These are phyloP conservation scores for Poeciliopsis paucimaculata DNA, from an alignment of 2,797 vertebrate species.

Conservation along the genomic window DNA sequence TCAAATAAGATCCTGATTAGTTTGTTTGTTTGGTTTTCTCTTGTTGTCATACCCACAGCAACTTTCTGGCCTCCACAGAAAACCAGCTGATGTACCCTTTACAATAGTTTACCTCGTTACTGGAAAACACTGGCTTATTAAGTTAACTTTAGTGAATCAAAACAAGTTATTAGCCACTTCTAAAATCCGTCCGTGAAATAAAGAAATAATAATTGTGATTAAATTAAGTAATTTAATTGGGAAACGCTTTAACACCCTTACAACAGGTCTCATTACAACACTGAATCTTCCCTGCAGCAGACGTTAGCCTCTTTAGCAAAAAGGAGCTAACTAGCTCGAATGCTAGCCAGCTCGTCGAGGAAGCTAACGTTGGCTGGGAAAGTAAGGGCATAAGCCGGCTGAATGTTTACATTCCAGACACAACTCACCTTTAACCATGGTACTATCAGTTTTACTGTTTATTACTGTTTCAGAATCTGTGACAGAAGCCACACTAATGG, in stretches of 20 bases:
- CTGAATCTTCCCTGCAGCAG: background rate
- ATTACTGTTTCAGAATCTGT: constrained; percentile 82
- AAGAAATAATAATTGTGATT: background rate
- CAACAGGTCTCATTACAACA: background rate
- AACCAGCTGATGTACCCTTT: background rate
- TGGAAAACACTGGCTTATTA: background rate
- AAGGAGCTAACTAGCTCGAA: constrained; percentile 48
- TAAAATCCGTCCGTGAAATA: background rate
- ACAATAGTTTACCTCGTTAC: background rate
- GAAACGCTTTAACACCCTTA: background rate
- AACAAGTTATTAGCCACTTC: background rate
- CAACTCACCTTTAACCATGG: constrained; percentile 86
- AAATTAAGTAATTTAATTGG: background rate
- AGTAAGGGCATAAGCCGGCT: constrained; percentile 38
- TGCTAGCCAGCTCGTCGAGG: constrained; percentile 60
- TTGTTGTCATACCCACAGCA: background rate
- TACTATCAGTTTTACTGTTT: constrained; percentile 83
- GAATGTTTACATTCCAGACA: constrained; percentile 65
- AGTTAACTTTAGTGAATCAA: background rate
- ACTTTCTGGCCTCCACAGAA: background rate
- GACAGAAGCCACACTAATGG: constrained; percentile 71
- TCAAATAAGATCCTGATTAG: background rate
- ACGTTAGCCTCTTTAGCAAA: constrained; percentile 37
- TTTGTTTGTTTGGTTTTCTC: background rate
- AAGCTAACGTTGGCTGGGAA: constrained; percentile 54